phyloP scores from a whole-genome alignment of 2,888 invertebrate species.

The Eurytoma adleriae region DNA sequence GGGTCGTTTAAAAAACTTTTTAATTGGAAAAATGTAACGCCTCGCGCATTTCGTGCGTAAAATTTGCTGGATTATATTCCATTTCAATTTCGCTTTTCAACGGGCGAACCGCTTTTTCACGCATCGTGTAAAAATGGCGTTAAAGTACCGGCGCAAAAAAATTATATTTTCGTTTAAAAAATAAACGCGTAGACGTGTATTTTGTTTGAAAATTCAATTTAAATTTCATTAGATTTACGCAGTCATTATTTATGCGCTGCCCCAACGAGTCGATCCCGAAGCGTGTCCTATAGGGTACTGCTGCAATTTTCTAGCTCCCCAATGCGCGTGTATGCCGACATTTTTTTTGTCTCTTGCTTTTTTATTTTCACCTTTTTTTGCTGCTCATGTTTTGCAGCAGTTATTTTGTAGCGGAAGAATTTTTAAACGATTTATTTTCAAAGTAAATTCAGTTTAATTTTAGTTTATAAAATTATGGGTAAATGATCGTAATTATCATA shows the following conservation, averaged over 20 bases:
- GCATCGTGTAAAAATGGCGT: not conserved
- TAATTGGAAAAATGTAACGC: not conserved
- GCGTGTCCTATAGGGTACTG: not conserved
- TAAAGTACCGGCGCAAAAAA: too few relatives aligned
- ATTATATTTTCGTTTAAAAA: not conserved
- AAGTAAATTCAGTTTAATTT: too few relatives aligned
- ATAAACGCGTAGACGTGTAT: not conserved
- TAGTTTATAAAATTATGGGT: too few relatives aligned
- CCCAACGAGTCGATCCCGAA: constrained; percentile 9
- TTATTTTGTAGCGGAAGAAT: too few relatives aligned
- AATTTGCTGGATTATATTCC: too few relatives aligned
- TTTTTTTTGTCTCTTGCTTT: not conserved
- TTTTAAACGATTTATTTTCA: too few relatives aligned
- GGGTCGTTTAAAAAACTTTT: not conserved
- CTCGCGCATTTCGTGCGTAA: too few relatives aligned
- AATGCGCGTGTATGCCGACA: not conserved
- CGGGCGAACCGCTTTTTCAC: too few relatives aligned
- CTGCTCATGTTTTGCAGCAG: not conserved
- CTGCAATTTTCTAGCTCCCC: not conserved
- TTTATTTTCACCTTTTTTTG: not conserved
- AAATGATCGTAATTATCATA: too few relatives aligned
- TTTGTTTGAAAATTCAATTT: constrained; percentile 7
- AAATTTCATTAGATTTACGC: constrained; percentile 29
- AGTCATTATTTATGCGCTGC: not conserved
- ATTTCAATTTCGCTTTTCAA: too few relatives aligned